Percentiles rank a stretch among this genome's conserved stretches.
These are phyloP conservation scores for Melieria crassipennis DNA, from an alignment of 2,888 invertebrate genomes.

Conservation along the genomic window DNA sequence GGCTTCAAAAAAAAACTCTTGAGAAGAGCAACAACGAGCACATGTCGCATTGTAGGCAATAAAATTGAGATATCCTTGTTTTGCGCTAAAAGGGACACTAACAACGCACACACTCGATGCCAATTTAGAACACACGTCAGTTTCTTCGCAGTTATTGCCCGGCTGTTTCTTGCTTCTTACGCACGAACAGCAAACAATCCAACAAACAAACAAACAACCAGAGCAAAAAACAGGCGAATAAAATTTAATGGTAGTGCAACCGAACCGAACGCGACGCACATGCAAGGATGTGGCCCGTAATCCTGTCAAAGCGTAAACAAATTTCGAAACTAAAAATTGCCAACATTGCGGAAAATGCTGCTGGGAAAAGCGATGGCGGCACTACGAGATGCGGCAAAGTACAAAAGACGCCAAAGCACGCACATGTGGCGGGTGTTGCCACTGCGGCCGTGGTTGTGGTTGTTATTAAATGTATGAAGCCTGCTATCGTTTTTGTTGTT, in stretches of 20 bases:
- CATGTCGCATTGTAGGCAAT: conserved; percentile 45
- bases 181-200: conserved; percentile 43
- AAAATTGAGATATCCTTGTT: conserved; percentile 55
- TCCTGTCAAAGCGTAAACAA: conserved; percentile 61
- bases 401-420: background rate
- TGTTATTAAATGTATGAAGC: no score
- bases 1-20: background rate
- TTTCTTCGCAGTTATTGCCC: background rate
- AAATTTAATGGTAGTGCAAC: conserved; percentile 52
- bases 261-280: background rate
- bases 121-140: conserved; percentile 56
- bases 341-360: conserved; percentile 14
- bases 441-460: no score
- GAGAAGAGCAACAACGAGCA: conserved; percentile 22
- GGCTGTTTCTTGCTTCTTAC: no score
- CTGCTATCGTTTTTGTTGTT: no score
- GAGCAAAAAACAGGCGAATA: conserved; percentile 43
- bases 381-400: background rate
- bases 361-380: background rate
- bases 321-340: conserved; percentile 42
- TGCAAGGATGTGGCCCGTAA: conserved; percentile 40
- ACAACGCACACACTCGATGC: conserved; percentile 51
- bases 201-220: conserved; percentile 45
- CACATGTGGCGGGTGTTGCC: conserved; percentile 1
- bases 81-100: conserved; percentile 36